Evolutionary conservation across 2,888 invertebrate genomes (phyloP), one percentile per base, ranked within the genome.

Genomic region (Nemotelus nigrinus): DNA sequence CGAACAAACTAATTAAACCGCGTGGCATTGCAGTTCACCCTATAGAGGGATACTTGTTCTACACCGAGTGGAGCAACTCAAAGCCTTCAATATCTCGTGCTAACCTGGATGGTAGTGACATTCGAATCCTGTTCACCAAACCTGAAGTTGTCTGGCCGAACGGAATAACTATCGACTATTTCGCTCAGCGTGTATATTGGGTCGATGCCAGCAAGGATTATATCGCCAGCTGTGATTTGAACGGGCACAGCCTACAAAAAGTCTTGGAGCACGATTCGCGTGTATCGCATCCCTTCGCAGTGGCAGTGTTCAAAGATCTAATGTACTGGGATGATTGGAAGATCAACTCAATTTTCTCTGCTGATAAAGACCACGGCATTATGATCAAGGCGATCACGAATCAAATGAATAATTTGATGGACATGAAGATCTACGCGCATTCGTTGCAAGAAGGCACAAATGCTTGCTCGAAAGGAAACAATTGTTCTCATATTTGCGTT

Each of bases 251-350:
- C 83, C 92, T 94, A 82, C 90, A 90, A 80, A 91, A 91, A 82
- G 90, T 95, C 5, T 86, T 93, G 8, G 88, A 89, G 79, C 89
- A 92, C 77, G 90, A 91, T 77, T 90, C 90, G 0, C 89, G 91
- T 65, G 92, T 94, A 0, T 90, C 92, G 0, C 96, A 96, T 89
- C 96, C 96, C 3, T 96, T 96, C 84, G 93, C 95, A 0, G 93
- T 96, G 0, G 94, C 93, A 0, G 92, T 96, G 0, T 92, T 94
- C 83, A 96, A 96, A 86, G 93, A 94, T 82, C 90, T 90, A 81
- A 91, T 97, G 90, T 96, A 93, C 83, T 96, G 96, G 96, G 94
- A 96, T 83, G 96, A 96, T 85, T 96, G 95, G 95, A 93, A 93
- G 82, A 91, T 91, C 70, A 92, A 93, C 78, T 91, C 92, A 45